A percentile compares a stretch with the other conserved stretches of the same genome.
These are phyloP conservation scores for Drosophila flavopinicola DNA, from an alignment of 2,888 invertebrate genomes.

Conservation along the genomic window DNA sequence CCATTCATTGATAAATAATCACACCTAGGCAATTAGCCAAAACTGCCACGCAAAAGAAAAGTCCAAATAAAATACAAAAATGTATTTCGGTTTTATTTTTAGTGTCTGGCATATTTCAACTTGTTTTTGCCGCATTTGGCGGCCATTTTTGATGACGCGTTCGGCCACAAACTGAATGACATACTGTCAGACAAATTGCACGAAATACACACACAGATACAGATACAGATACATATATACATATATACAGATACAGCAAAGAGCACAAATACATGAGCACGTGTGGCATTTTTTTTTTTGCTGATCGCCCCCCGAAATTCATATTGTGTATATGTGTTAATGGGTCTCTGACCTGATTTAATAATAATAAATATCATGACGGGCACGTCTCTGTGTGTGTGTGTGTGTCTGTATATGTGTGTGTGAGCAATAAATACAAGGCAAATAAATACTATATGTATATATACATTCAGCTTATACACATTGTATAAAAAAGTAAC, in stretches of 20 bases:
- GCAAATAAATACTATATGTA: slow-evolving; percentile 24
- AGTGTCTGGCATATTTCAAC: slow-evolving; percentile 34
- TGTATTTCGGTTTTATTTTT: slow-evolving; percentile 32
- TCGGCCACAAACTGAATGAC: slow-evolving; percentile 25
- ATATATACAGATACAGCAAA: slow-evolving; percentile 16
- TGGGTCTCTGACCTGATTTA: slow-evolving; percentile 83
- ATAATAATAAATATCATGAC: slow-evolving; percentile 75
- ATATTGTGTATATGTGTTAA: slow-evolving; percentile 72
- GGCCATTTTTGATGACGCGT: slow-evolving; percentile 72
- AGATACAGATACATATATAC: slow-evolving; percentile 1
- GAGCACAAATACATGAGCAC: slow-evolving; percentile 19
- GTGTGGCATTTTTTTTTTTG: slow-evolving; percentile 48
- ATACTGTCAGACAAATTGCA: slow-evolving; percentile 48
- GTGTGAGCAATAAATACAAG: slow-evolving; percentile 44
- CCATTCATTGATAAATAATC: slow-evolving; percentile 43
- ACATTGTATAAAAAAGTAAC: slow-evolving; percentile 1
- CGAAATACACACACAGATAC: slow-evolving; percentile 16
- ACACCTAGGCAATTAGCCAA: slow-evolving; percentile 26
- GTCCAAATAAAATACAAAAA: slow-evolving; percentile 11
- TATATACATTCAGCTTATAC: slow-evolving; percentile 4
- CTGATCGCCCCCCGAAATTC: slow-evolving; percentile 27
- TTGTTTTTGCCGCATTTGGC: slow-evolving; percentile 37
- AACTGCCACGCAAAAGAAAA: slow-evolving; percentile 13
- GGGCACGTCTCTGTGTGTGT: slow-evolving; percentile 10
- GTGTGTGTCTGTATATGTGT: slow-evolving; percentile 15